Evolutionary conservation across 2,113 vertebrate genomes (phyloP).

Genomic region (Onychostruthus taczanowskii): DNA sequence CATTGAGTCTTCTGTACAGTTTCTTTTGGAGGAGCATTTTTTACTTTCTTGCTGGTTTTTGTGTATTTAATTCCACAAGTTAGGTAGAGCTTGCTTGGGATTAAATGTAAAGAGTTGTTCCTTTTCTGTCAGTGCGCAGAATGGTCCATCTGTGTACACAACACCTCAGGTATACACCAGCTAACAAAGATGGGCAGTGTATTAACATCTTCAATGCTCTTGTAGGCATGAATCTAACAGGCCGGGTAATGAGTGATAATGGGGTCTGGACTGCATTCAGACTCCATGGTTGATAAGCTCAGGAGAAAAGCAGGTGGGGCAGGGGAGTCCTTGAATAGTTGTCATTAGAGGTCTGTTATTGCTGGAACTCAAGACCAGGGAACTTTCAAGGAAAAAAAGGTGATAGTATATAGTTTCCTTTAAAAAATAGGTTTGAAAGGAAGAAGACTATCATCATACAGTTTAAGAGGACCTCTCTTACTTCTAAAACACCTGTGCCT

Average conservation of each 20-base stretch:
- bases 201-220: background rate
- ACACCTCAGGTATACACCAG: background rate
- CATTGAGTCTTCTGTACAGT: background rate
- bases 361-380: background rate
- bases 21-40: background rate
- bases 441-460: background rate
- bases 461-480: background rate
- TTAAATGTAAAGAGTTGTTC: background rate
- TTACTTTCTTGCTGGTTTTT: background rate
- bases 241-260: background rate
- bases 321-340: background rate
- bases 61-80: background rate
- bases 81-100: background rate
- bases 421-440: background rate
- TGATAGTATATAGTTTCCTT: background rate
- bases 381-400: background rate
- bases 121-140: background rate
- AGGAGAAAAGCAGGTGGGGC: background rate
- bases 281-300: background rate
- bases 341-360: background rate
- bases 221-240: fast-evolving
- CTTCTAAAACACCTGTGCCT: background rate
- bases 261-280: background rate
- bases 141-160: background rate
- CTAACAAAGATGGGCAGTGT: background rate